These are phyloP conservation scores for Meloe dianella DNA, from an alignment of 2,888 invertebrate genomes.

Conservation along the genomic window DNA sequence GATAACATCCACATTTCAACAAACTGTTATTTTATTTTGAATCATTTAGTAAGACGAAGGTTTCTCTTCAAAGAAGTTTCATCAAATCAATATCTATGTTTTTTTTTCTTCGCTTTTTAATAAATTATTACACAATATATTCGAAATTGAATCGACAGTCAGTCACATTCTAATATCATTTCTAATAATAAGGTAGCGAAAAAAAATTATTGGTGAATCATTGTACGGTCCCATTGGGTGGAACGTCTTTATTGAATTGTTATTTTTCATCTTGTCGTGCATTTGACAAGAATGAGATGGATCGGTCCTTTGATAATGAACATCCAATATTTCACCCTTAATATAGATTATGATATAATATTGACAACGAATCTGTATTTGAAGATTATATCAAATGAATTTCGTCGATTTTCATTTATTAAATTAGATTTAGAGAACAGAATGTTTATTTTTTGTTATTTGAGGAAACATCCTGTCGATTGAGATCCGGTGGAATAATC, in stretches of 20 bases:
- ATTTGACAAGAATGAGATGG: slow-evolving; percentile 8
- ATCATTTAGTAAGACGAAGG: background rate
- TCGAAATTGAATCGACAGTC: background rate
- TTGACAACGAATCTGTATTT: background rate
- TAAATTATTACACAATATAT: background rate
- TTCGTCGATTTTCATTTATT: background rate
- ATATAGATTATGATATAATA: background rate
- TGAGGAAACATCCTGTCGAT: background rate
- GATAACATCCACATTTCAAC: background rate
- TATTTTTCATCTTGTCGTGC: background rate
- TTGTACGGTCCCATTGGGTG: background rate
- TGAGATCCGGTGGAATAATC: background rate
- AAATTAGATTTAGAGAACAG: background rate
- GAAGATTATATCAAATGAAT: background rate
- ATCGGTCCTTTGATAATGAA: slow-evolving; percentile 1
- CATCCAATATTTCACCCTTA: background rate
- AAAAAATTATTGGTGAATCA: background rate
- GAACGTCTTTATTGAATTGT: background rate
- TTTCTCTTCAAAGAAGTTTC: background rate
- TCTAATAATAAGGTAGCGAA: background rate
- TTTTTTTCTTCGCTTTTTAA: background rate
- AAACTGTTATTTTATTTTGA: background rate
- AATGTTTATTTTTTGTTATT: too few species aligned
- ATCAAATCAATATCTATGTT: background rate
- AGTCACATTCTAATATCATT: background rate